These are phyloP conservation scores for Sialis fuliginosa DNA, from an alignment of 2,888 invertebrate species.

Conservation along the genomic window DNA sequence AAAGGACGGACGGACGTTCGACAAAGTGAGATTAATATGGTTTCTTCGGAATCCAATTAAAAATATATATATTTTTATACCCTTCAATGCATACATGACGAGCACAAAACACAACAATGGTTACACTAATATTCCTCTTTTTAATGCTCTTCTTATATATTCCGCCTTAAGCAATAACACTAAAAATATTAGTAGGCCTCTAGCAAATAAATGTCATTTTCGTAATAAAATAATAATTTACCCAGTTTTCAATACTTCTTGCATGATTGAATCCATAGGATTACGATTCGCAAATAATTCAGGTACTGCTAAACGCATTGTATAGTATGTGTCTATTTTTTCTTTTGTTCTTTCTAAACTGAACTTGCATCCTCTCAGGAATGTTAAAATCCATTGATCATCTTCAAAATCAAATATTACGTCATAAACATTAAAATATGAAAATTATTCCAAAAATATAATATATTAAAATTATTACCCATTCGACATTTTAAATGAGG, in stretches of 20 bases:
- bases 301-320: conserved; percentile 31
- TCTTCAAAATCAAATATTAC: conserved; percentile 22
- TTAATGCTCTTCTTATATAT: too few species aligned
- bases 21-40: too few species aligned
- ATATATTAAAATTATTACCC: conserved; percentile 29
- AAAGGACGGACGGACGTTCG: too few species aligned
- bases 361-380: conserved; percentile 45
- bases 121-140: too few species aligned
- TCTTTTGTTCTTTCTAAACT: conserved; percentile 42
- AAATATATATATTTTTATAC: too few species aligned
- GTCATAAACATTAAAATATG: not conserved
- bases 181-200: too few species aligned
- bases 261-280: conserved; percentile 16
- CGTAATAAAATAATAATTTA: conserved; percentile 1
- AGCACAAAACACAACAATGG: too few species aligned
- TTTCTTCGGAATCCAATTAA: too few species aligned
- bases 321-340: conserved; percentile 39
- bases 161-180: too few species aligned
- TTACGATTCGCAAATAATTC: conserved; percentile 29
- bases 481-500: conserved; percentile 35
- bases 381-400: conserved; percentile 42
- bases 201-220: too few species aligned
- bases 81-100: too few species aligned
- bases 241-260: conserved; percentile 14
- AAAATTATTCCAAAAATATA: conserved; percentile 19